Evolutionary conservation across 2,797 vertebrate species (phyloP).

Genomic region (Xenops minutus): DNA sequence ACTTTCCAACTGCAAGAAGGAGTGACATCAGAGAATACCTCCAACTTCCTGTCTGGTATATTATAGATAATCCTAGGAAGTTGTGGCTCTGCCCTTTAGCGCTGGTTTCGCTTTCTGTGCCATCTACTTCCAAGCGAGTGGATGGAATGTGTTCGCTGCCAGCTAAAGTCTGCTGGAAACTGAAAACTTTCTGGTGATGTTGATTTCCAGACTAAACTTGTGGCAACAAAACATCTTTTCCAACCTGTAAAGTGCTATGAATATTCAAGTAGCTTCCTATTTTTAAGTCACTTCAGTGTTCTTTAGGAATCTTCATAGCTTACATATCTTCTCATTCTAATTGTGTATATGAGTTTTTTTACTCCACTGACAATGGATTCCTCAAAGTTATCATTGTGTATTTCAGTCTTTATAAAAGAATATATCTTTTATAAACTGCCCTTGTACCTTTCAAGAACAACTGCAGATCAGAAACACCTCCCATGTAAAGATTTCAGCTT

Average conservation of each 20-base stretch:
- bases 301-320: neutral
- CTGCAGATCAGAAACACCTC: neutral
- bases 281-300: neutral
- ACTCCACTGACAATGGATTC: neutral
- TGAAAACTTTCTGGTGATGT: neutral
- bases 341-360: neutral
- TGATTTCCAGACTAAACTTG: neutral
- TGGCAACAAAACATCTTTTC: neutral
- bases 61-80: neutral
- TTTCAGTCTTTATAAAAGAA: neutral
- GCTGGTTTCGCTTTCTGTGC: neutral
- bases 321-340: neutral
- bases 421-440: neutral
- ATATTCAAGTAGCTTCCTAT: neutral
- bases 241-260: neutral
- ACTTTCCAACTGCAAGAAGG: neutral
- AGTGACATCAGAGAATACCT: fast-evolving
- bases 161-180: neutral
- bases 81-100: neutral
- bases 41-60: neutral
- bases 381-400: neutral
- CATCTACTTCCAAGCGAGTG: neutral
- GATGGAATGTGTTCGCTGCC: neutral
- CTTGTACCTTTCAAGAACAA: neutral
- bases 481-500: neutral